phyloP scores from a whole-genome alignment of 2,797 vertebrate genomes.

The Enteromius afrohamiltoni region DNA sequence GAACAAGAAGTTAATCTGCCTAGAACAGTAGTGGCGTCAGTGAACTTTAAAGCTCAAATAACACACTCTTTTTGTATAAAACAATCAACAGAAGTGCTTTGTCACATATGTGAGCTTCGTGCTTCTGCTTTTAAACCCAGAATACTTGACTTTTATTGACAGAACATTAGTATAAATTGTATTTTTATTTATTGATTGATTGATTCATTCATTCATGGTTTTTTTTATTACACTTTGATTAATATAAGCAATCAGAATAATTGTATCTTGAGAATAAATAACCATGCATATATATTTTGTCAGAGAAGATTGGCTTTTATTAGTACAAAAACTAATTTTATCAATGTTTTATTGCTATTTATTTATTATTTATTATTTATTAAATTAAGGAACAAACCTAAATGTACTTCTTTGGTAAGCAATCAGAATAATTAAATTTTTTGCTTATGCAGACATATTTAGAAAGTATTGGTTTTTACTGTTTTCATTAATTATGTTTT shows the following conservation, averaged over 20 bases:
- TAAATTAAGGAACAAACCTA: background rate
- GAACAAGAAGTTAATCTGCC: slow-evolving; percentile 19
- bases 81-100: background rate
- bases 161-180: background rate
- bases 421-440: background rate
- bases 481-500: background rate
- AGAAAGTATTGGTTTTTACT: background rate
- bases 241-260: no score
- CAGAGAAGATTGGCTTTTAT: no score
- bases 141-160: background rate
- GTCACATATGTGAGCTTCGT: background rate
- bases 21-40: background rate
- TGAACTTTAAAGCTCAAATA: background rate
- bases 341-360: no score
- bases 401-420: background rate
- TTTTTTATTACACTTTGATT: background rate
- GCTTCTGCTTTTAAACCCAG: background rate
- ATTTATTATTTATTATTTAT: background rate
- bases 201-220: background rate
- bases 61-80: background rate
- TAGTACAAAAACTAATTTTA: no score
- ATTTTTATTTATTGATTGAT: background rate
- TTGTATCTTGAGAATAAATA: no score
- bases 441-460: background rate
- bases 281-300: no score